These are phyloP conservation scores for Anhinga anhinga DNA, from an alignment of 2,113 vertebrate genomes.

Conservation along the genomic window DNA sequence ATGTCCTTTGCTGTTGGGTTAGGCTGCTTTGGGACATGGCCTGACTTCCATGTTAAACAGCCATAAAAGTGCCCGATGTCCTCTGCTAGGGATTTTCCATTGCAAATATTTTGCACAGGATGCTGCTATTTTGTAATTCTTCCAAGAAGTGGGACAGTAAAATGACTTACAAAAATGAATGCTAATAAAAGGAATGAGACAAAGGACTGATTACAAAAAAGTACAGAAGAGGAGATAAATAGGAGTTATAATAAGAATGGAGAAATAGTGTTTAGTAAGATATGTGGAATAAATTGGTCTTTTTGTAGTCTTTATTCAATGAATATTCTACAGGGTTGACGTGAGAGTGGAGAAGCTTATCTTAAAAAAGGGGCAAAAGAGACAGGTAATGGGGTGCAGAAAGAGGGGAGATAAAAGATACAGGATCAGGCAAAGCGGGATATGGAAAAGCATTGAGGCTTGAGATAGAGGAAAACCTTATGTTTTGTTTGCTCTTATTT, in stretches of 20 bases:
- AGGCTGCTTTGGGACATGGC: neutral
- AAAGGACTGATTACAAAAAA: neutral
- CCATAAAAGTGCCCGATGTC: rapidly evolving
- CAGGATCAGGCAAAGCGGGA: neutral
- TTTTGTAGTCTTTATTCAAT: neutral
- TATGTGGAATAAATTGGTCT: neutral
- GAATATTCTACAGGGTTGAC: neutral
- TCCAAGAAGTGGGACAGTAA: neutral
- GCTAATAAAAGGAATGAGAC: neutral
- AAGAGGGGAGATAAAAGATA: neutral
- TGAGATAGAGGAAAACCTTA: neutral
- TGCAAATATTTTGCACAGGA: neutral
- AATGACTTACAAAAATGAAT: neutral
- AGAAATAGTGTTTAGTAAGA: neutral
- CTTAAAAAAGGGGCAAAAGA: neutral
- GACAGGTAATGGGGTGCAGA: neutral
- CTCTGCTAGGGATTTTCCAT: neutral
- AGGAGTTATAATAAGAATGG: neutral
- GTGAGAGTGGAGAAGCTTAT: neutral
- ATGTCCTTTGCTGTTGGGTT: neutral
- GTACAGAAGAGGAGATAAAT: neutral
- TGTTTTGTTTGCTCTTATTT: neutral
- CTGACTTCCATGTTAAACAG: neutral
- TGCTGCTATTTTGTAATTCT: neutral
- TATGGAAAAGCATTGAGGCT: neutral